Evolutionary conservation across 2,888 invertebrate species (phyloP), one percentile per base, ranked within the genome.

Genomic region (Himalopsyche kuldschensis): DNA sequence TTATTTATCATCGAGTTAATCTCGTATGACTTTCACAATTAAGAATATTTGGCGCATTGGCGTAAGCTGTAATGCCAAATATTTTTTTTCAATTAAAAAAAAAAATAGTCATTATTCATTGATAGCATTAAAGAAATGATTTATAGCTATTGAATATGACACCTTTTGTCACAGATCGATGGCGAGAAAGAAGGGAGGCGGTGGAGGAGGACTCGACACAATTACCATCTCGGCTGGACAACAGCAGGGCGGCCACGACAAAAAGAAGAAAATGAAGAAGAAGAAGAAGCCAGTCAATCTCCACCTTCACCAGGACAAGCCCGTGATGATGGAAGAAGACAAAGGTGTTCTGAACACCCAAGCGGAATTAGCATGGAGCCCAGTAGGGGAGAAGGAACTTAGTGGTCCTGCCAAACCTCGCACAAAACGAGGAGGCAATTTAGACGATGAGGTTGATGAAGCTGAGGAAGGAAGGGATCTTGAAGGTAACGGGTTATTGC

Each of bases 191-290:
- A 86, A 86, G 78, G 89, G 90, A 17, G 87, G 88, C n/a, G 87
- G 88, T 75, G 79, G 84, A 89, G 90, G 84, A 6, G 90, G 90
- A 0, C 89, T 90, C 48, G 91, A 90, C 88, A 89, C 89, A 88
- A 90, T 91, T 79, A 91, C 91, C 0, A 90, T 90, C n/a, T 89
- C 90, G 2, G 87, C 91, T 0, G 88, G 88, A 5, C 86, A 86
- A 63, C 90, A 91, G 86, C 90, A 91, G 86, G 90, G 88, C 81
- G 89, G 89, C 8, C 89, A 89, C 78, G 90, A 91, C 86, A 90
- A 90, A 85, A 89, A 88, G 82, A 90, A 88, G 87, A 90, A 90
- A 87, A 91, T 90, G 82, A 90, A 90, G 87, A 91, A 90, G 87
- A 88, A 88, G 30, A 88, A 88, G 41, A 90, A 90, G 41, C 91